These are phyloP conservation scores for Halocaridina rubra DNA, from an alignment of 2,888 invertebrate species.

Conservation along the genomic window DNA sequence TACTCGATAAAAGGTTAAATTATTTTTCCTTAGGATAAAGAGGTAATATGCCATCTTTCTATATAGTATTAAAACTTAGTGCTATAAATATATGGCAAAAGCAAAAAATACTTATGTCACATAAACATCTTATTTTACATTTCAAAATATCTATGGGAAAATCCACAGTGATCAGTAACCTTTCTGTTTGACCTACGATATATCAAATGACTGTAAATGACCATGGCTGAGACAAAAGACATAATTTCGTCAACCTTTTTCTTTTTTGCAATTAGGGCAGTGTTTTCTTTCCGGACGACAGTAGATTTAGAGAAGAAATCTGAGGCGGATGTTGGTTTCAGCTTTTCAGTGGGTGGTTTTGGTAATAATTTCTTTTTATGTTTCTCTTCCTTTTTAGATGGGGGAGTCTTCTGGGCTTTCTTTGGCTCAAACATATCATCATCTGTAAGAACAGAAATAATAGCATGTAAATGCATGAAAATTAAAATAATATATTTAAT, in stretches of 20 bases:
- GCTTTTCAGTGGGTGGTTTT: slow-evolving; percentile 22
- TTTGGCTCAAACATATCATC: slow-evolving; percentile 16
- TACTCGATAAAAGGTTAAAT: background rate
- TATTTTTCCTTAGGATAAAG: background rate
- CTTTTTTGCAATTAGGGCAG: background rate
- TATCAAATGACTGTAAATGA: too few relatives aligned
- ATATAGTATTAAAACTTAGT: too few relatives aligned
- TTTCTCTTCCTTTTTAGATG: background rate
- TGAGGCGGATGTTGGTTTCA: slow-evolving; percentile 15
- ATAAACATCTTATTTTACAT: too few relatives aligned
- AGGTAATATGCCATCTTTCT: too few relatives aligned
- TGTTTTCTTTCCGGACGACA: background rate
- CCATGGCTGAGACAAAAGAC: too few relatives aligned
- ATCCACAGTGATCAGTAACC: too few relatives aligned
- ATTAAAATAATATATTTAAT: background rate
- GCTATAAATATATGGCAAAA: too few relatives aligned
- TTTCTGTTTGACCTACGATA: too few relatives aligned
- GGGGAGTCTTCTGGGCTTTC: background rate
- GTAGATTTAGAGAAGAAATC: slow-evolving; percentile 30
- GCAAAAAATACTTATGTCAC: too few relatives aligned
- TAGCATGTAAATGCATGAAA: too few relatives aligned
- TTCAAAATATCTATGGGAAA: too few relatives aligned
- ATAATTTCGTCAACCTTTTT: background rate
- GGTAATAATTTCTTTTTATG: background rate
- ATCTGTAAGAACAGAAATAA: slow-evolving; percentile 15